Evolutionary conservation across 2,113 vertebrate genomes (phyloP), one percentile per base, ranked within the genome.

Genomic region (Syngnathoides biaculeatus): DNA sequence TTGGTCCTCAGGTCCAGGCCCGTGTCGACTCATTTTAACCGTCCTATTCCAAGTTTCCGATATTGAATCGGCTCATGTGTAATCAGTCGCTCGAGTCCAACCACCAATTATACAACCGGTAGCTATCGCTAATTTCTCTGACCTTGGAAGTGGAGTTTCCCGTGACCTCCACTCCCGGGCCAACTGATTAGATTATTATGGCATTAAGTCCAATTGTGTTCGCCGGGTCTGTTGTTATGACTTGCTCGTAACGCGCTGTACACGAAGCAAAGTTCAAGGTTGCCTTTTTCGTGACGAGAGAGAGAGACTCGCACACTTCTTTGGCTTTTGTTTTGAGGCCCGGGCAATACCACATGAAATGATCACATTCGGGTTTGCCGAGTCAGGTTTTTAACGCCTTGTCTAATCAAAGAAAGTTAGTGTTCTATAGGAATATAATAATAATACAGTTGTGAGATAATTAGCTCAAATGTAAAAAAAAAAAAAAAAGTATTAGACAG

Each of bases 211-310:
- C 65, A 83, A 72, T 84, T 82, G 78, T 85, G 69, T 65, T 45
- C 43, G 3, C 71, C 62, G 15, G 67, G 56, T 81, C 64, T 83
- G 72, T 82, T 81, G 64, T 63, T 80, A 27, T 43, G 74, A 68
- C 56, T 68, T 58, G 48, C 73, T 75, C 56, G 69, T 85, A 47
- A 47, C 45, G 50, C 24, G 48, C 58, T 47, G 26, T 70, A 73
- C 61, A 73, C 62, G 65, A 75, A 77, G 48, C 81, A 84, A 84
- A 84, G 84, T 79, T 84, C 87, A 89, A 89, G 87, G 81, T 65
- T 79, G 68, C 42, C 9, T 42, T 68, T 66, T 64, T 77, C 53
- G 78, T 67, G 61, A 42, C 27, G 57, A 68, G 38, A 71, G 11
- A 40, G 24, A n/a, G 26, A 20, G 19, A 27, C 27, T 42, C 14